Percentiles rank a stretch among this genome's conserved stretches.
phyloP scores from a whole-genome alignment of 2,113 vertebrate species.

The Ciconia maguari region DNA sequence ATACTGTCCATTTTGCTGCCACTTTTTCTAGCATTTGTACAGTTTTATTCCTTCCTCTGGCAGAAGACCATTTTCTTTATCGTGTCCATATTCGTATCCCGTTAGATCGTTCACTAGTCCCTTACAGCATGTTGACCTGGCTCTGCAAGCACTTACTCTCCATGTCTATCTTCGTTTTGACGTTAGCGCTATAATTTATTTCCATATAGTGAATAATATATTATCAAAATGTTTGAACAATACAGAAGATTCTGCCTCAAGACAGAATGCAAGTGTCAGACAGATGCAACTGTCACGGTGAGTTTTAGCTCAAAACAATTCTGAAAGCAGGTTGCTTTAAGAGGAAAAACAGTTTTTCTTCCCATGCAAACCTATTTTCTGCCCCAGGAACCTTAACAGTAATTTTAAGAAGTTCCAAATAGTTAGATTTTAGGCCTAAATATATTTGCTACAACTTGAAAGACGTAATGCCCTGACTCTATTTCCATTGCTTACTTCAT shows the following conservation, averaged over 20 bases:
- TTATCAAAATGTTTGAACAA: slow-evolving; percentile 14
- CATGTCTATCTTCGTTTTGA: background rate
- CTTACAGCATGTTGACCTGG: background rate
- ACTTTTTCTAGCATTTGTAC: background rate
- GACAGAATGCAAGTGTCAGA: slow-evolving; percentile 49
- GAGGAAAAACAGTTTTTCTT: slow-evolving; percentile 27
- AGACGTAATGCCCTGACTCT: slow-evolving; percentile 48
- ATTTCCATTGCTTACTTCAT: slow-evolving; percentile 51
- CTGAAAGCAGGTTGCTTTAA: background rate
- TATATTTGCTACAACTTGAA: slow-evolving; percentile 54
- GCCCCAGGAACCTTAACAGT: slow-evolving; percentile 40
- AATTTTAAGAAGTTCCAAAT: background rate
- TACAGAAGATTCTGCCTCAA: slow-evolving; percentile 48
- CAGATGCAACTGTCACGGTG: background rate
- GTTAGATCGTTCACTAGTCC: slow-evolving; percentile 10
- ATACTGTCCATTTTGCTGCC: slow-evolving; percentile 3
- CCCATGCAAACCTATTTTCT: slow-evolving; percentile 13
- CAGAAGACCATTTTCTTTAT: slow-evolving; percentile 15
- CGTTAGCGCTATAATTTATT: background rate
- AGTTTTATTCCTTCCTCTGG: slow-evolving; percentile 18
- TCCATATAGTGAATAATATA: background rate
- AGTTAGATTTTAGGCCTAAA: slow-evolving; percentile 38
- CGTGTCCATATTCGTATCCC: background rate
- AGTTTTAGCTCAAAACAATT: slow-evolving; percentile 32
- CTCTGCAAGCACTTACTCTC: slow-evolving; percentile 13